Evolutionary conservation across 2,888 invertebrate species (phyloP).

Genomic region (Alitta virens): DNA sequence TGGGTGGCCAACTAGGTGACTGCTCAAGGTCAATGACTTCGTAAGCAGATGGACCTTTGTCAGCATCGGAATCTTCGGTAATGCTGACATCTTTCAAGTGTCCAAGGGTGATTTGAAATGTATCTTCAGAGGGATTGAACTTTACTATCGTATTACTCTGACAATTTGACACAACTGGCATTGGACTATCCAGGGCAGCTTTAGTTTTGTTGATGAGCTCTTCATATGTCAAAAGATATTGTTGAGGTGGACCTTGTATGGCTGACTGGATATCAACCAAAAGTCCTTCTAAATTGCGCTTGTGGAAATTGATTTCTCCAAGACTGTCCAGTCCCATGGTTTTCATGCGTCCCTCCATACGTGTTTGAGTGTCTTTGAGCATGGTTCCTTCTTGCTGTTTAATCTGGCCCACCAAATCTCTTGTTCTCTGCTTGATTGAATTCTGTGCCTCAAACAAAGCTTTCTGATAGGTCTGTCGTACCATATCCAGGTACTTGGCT

Average conservation of each 20-base stretch:
- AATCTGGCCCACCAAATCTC: conserved; percentile 19
- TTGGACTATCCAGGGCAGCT: conserved; percentile 11
- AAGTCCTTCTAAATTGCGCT: conserved; percentile 21
- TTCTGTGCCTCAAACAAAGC: conserved; percentile 24
- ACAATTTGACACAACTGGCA: conserved; percentile 4
- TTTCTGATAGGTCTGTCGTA: conserved; percentile 27
- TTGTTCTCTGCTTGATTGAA: conserved; percentile 22
- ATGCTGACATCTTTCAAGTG: conserved; percentile 23
- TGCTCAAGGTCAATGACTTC: neutral
- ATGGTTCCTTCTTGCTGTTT: conserved; percentile 23
- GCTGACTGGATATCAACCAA: conserved; percentile 22
- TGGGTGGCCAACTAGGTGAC: neutral
- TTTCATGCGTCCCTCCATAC: conserved; percentile 23
- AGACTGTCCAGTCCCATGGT: conserved; percentile 24
- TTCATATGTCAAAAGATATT: conserved; percentile 26
- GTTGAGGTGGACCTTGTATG: conserved; percentile 25
- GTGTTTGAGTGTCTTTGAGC: conserved; percentile 22
- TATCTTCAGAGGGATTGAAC: conserved; percentile 22
- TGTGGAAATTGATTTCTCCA: conserved; percentile 26
- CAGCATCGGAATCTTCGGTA: conserved; percentile 3
- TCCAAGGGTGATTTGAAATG: conserved; percentile 20
- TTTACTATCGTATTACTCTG: conserved; percentile 13
- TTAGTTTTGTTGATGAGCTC: conserved; percentile 19
- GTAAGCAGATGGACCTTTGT: neutral
- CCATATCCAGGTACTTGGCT: conserved; percentile 27